phyloP scores from a whole-genome alignment of 2,113 vertebrate species.

The Scortum barcoo region DNA sequence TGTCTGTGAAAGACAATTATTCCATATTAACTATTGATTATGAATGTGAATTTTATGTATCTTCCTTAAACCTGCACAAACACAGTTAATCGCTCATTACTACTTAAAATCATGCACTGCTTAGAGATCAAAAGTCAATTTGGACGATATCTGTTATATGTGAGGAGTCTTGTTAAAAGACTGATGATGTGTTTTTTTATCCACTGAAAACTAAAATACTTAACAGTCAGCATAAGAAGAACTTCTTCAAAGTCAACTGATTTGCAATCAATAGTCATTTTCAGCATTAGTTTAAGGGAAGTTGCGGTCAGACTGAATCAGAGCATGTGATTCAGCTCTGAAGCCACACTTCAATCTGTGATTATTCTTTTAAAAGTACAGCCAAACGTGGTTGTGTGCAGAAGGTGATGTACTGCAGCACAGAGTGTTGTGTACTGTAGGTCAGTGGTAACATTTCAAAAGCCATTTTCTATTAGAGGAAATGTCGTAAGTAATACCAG shows the following conservation, averaged over 20 bases:
- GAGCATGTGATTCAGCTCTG: slow-evolving; percentile 26
- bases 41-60: background rate
- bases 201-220: background rate
- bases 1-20: background rate
- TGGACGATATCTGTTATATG: background rate
- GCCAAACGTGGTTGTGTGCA: slow-evolving; percentile 42
- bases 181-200: background rate
- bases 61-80: background rate
- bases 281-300: slow-evolving; percentile 18
- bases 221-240: background rate
- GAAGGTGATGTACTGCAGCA: slow-evolving; percentile 52
- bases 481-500: slow-evolving; percentile 87
- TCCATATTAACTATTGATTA: background rate
- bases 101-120: background rate
- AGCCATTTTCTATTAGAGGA: slow-evolving; percentile 86
- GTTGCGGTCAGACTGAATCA: slow-evolving; percentile 1
- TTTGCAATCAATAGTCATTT: slow-evolving; percentile 3
- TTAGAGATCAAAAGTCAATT: background rate
- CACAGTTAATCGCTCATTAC: background rate
- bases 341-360: slow-evolving; percentile 5
- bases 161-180: background rate
- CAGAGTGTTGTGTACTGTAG: slow-evolving; percentile 56
- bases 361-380: background rate
- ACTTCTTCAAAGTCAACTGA: background rate
- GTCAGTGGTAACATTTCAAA: slow-evolving; percentile 79